Percentiles rank a stretch among this genome's conserved stretches.
These are phyloP conservation scores for Phrynocephalus versicolor DNA, from an alignment of 2,113 vertebrate genomes.

Conservation along the genomic window DNA sequence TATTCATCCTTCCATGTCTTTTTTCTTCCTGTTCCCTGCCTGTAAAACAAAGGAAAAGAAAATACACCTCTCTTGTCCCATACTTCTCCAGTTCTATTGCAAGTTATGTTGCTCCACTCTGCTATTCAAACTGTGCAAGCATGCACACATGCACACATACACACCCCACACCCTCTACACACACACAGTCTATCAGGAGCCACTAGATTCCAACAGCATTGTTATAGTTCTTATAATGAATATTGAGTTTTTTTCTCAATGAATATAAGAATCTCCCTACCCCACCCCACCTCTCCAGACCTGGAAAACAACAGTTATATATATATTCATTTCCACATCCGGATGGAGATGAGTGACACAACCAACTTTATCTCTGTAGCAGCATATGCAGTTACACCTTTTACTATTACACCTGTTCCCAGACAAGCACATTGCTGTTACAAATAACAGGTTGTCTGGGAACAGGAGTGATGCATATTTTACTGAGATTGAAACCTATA, in stretches of 20 bases:
- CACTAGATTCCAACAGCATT: background rate
- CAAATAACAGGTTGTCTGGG: background rate
- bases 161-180: too few species aligned
- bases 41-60: too few species aligned
- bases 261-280: too few species aligned
- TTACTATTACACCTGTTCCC: too few species aligned
- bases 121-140: background rate
- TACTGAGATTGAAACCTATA: background rate
- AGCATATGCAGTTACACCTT: background rate
- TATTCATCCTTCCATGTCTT: too few species aligned
- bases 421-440: background rate
- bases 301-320: background rate
- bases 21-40: too few species aligned
- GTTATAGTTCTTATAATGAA: background rate
- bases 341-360: background rate
- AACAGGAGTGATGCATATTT: background rate
- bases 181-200: background rate
- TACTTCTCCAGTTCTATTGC: background rate
- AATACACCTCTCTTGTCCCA: background rate
- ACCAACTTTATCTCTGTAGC: background rate
- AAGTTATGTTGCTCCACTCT: background rate
- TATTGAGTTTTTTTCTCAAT: background rate
- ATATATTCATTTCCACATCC: background rate
- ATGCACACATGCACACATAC: too few species aligned
- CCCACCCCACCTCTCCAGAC: too few species aligned